Base-by-base conservation (phyloP, 1,140 invertebrate species). In the Tyrophagus putrescentiae region DNA sequence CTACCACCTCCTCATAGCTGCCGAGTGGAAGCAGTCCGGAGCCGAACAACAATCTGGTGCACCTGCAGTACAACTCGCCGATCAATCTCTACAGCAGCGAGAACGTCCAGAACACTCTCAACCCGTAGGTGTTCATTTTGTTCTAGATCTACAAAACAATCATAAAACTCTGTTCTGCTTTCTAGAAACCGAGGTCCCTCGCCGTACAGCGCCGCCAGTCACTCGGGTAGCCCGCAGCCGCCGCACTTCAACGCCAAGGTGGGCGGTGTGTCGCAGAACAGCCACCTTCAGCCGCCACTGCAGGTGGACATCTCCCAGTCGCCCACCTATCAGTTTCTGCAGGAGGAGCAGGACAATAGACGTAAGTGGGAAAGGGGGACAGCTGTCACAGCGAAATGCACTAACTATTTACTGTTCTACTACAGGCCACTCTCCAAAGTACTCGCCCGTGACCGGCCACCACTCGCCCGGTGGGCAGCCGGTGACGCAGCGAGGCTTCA, bases 1-100 rank as follows among this genome's bases (percentile, higher is more conserved):
- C n/a, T 39, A n/a, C 13, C 13, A 39, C n/a, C n/a, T 13, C 13
- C 13, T 39, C 13, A 13, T 39, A 39, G n/a, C 36, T 39, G 36
- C 36, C 13, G n/a, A 27, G 6, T n/a, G 39, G 39, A 7, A 56
- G 50, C 28, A 63, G 62, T 39, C 57, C 39, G 13, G 39, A 23
- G 7, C 31, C 7, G 21, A 7, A 6, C 31, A 48, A 48, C 45
- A 48, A 25, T 48, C 31, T 73, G 6, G 71, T 73, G 3, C 71
- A 74, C 64, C 67, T 70, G 25, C 72, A 74, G 66, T 75, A 72
- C 62, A 75, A 75, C 62, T 68, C 71, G 0, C 74, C 74, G 7
- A 71, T 75, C 50, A 68, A 69, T 50, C 62, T 75, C 5, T 75
- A 75, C 60, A 73, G 72, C 23, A 67, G 70, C n/a, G 64, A 70